Evolutionary conservation across 2,113 vertebrate species (phyloP).

Genomic region (Salvelinus sp.): DNA sequence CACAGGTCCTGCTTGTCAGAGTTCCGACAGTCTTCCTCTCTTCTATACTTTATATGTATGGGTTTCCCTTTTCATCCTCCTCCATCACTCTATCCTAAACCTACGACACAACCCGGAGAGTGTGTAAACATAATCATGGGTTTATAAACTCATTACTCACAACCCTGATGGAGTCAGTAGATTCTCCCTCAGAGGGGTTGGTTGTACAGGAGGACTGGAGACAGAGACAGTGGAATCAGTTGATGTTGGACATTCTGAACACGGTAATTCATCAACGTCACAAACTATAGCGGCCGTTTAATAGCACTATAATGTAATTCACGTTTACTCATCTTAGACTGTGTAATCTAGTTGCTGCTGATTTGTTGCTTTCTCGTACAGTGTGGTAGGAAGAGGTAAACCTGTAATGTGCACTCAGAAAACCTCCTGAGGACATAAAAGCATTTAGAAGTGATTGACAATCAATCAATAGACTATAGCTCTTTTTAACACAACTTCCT

Average conservation of each 20-base stretch:
- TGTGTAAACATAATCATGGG: slow-evolving; percentile 32
- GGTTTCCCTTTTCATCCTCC: neutral
- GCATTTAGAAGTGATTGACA: too few species aligned
- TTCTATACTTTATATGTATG: neutral
- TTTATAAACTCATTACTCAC: slow-evolving; percentile 36
- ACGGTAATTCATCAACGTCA: slow-evolving; percentile 49
- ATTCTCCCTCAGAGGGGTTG: neutral
- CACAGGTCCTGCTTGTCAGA: neutral
- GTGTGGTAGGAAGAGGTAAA: neutral
- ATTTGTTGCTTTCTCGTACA: neutral
- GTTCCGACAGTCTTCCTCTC: neutral
- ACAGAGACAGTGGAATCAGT: slow-evolving; percentile 34
- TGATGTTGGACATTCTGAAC: slow-evolving; percentile 45
- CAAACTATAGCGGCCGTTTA: slow-evolving; percentile 8
- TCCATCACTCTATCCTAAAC: neutral
- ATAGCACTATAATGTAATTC: slow-evolving; percentile 28
- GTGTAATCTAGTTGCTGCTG: slow-evolving; percentile 1
- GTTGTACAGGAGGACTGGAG: neutral
- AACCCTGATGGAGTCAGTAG: slow-evolving; percentile 11
- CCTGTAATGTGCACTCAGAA: neutral
- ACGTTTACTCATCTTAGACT: slow-evolving; percentile 10
- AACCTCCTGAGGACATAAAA: too few species aligned
- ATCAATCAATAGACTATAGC: too few species aligned
- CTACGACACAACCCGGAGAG: slow-evolving; percentile 3
- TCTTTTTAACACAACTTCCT: too few species aligned